phyloP scores from a whole-genome alignment of 2,113 vertebrate genomes.

The Sphaerodactylus townsendi region DNA sequence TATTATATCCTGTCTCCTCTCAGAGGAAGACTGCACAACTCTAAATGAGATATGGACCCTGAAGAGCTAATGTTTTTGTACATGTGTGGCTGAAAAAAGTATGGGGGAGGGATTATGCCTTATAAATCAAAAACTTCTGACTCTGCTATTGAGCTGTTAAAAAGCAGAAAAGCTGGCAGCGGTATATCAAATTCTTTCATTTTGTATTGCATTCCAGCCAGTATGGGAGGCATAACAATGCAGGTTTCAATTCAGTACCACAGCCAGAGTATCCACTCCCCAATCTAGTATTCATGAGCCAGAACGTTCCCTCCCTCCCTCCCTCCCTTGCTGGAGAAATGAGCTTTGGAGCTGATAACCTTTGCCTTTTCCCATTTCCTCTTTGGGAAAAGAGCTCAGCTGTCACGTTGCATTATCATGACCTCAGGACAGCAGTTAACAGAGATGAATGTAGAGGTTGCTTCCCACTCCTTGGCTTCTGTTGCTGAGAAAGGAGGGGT shows the following conservation, averaged over 20 bases:
- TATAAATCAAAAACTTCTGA: not conserved
- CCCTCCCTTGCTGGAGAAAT: not conserved
- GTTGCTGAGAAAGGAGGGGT: not conserved
- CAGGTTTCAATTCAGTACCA: fast-evolving
- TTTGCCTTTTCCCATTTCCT: not conserved
- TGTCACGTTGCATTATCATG: not conserved
- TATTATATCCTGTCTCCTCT: too few species aligned
- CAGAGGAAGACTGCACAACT: too few species aligned
- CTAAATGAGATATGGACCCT: too few species aligned
- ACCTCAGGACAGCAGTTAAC: not conserved
- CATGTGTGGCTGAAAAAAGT: not conserved
- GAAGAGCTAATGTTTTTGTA: fast-evolving
- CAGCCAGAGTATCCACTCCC: not conserved
- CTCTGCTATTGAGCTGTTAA: slow-evolving; percentile 24
- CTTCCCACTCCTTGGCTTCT: slow-evolving; percentile 12
- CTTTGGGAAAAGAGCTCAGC: not conserved
- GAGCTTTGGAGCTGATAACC: not conserved
- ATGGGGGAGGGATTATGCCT: not conserved
- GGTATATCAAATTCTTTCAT: not conserved
- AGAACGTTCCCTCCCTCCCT: not conserved
- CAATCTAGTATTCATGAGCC: not conserved
- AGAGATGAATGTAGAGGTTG: not conserved
- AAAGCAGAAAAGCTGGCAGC: not conserved
- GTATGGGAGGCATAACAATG: slow-evolving; percentile 1
- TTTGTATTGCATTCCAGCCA: slow-evolving; percentile 1